These are phyloP conservation scores for Oeneis ivallda DNA, from an alignment of 2,888 invertebrate genomes.

Conservation along the genomic window DNA sequence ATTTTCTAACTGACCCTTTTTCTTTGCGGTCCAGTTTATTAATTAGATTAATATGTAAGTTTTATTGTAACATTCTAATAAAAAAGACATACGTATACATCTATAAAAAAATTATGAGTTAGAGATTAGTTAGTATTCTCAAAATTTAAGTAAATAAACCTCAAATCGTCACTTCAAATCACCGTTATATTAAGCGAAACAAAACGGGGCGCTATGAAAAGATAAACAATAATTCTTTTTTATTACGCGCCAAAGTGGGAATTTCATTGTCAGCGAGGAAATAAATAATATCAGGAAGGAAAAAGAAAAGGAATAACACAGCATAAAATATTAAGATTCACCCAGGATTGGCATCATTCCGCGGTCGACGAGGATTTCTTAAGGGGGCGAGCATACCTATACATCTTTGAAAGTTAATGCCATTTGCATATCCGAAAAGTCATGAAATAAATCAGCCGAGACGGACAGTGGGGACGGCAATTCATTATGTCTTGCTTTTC, in stretches of 20 bases:
- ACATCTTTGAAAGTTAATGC: conserved; percentile 80
- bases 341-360: conserved; percentile 80
- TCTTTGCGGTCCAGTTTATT: too few relatives aligned
- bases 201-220: conserved; percentile 76
- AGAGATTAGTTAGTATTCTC: background rate
- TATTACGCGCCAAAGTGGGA: conserved; percentile 80
- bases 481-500: conserved; percentile 75
- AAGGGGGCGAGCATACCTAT: conserved; percentile 62
- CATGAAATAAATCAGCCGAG: conserved; percentile 81
- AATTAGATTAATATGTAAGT: too few relatives aligned
- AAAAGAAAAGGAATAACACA: conserved; percentile 79
- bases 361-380: conserved; percentile 74
- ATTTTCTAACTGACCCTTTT: too few relatives aligned
- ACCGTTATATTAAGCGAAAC: conserved; percentile 70
- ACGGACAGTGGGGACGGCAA: conserved; percentile 76
- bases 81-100: too few relatives aligned
- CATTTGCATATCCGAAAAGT: conserved; percentile 81
- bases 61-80: too few relatives aligned
- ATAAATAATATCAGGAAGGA: conserved; percentile 80
- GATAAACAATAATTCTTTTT: conserved; percentile 82
- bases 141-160: conserved; percentile 19
- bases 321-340: conserved; percentile 82
- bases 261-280: conserved; percentile 79
- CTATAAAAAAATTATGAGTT: too few relatives aligned
- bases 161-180: conserved; percentile 67